A percentile compares a stretch with the other conserved stretches of the same genome.
Evolutionary conservation across 2,113 vertebrate genomes (phyloP).

Genomic region (Martes martes): DNA sequence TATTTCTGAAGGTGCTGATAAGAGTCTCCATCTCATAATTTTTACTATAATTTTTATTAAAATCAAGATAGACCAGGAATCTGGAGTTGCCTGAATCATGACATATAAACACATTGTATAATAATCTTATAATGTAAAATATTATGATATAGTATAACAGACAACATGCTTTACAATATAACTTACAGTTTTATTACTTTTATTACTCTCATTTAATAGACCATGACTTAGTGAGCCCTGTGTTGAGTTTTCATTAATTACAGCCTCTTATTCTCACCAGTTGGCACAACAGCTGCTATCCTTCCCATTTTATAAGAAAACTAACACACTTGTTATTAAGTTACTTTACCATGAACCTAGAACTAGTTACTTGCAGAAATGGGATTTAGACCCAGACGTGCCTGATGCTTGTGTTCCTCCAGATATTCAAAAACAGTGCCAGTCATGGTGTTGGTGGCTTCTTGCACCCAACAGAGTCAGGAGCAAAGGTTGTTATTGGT

Average conservation of each 20-base stretch:
- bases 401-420: background rate
- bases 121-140: background rate
- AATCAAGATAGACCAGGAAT: background rate
- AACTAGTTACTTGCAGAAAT: background rate
- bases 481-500: background rate
- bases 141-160: background rate
- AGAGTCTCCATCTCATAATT: background rate
- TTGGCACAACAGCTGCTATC: background rate
- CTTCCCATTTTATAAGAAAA: background rate
- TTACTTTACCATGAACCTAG: background rate
- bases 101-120: background rate
- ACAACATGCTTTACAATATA: background rate
- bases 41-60: background rate
- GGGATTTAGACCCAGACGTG: background rate
- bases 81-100: background rate
- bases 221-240: background rate
- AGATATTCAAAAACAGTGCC: background rate
- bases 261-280: background rate
- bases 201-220: background rate
- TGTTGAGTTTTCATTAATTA: background rate
- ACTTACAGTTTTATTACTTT: background rate
- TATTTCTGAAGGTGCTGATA: background rate
- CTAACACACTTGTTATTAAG: background rate
- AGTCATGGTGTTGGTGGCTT: accelerated
- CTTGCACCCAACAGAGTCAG: background rate